Base-by-base conservation (phyloP, 2,888 invertebrate species). In the Syrista parreyssii region DNA sequence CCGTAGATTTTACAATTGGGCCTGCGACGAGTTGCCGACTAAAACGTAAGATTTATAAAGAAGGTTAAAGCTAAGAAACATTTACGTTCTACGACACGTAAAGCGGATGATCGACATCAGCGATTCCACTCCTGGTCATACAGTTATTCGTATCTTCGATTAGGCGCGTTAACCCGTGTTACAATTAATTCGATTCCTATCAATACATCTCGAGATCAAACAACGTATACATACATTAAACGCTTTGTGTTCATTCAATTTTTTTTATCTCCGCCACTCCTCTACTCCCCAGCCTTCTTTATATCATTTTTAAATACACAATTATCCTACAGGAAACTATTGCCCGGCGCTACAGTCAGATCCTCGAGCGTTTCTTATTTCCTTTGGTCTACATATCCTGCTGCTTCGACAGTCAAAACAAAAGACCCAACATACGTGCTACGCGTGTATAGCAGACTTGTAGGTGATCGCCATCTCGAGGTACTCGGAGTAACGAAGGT, bases 161-260 rank as follows among this genome's bases (percentile, higher is more conserved):
- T 40, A 40, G 40, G 40, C 40, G 15, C 40, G 40, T 40, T 30
- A 69, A 69, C 69, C 32, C 69, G 69, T 69, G 69, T 69, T 69
- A 69, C 69, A 69, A 69, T 69, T 69, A 69, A 69, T 69, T 69
- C 69, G 69, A 69, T 69, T 69, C 30, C 69, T 11, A 69, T 69
- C 69, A 69, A 69, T 69, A 30, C 69, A 11, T 12, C 69, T 12
- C 30, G 30, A 69, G 69, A 69, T 69, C 69, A 6, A 32, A 69
- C 31, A 30, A 32, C 69, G 30, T 11, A 12, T 15, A 40, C 15
- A 15, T 15, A 15, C 40, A 40, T 15, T 40, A 40, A 40, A 15
- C 15, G 40, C 6, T 40, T 4, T 4, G 15, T 40, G 40, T 40
- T 40, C 15, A 15, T 40, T 15, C 15, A 40, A 40, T 6, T 15